phyloP scores from a whole-genome alignment of 2,888 invertebrate genomes.

The Amiota minor region DNA sequence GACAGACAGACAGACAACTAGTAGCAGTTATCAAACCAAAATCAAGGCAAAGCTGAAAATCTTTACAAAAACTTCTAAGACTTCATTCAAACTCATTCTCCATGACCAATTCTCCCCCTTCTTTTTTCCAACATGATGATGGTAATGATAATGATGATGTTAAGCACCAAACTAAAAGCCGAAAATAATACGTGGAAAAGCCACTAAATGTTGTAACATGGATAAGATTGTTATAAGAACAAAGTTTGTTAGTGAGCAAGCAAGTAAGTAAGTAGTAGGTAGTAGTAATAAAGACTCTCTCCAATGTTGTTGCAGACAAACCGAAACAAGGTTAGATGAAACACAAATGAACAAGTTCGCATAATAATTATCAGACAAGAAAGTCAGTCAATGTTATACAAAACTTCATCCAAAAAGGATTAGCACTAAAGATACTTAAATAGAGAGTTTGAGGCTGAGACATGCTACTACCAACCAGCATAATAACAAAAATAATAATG shows the following conservation, averaged over 20 bases:
- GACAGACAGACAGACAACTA: neutral
- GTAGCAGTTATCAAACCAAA: neutral
- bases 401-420: conserved; percentile 25
- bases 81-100: neutral
- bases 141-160: neutral
- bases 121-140: too few species aligned
- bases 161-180: neutral
- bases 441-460: neutral
- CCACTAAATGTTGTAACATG: conserved; percentile 17
- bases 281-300: too few species aligned
- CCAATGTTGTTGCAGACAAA: neutral
- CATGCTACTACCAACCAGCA: neutral
- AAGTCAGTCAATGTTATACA: conserved; percentile 8
- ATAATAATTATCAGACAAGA: neutral
- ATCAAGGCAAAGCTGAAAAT: conserved; percentile 37
- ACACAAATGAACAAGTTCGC: neutral
- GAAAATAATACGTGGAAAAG: conserved; percentile 5
- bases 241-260: neutral
- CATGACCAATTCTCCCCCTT: neutral
- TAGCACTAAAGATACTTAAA: neutral
- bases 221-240: neutral
- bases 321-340: conserved; percentile 4
- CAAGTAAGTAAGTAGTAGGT: too few species aligned
- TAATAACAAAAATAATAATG: neutral
- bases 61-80: conserved; percentile 53